These are phyloP conservation scores for Bovichtus variegatus DNA, from an alignment of 2,797 vertebrate species.

Conservation along the genomic window DNA sequence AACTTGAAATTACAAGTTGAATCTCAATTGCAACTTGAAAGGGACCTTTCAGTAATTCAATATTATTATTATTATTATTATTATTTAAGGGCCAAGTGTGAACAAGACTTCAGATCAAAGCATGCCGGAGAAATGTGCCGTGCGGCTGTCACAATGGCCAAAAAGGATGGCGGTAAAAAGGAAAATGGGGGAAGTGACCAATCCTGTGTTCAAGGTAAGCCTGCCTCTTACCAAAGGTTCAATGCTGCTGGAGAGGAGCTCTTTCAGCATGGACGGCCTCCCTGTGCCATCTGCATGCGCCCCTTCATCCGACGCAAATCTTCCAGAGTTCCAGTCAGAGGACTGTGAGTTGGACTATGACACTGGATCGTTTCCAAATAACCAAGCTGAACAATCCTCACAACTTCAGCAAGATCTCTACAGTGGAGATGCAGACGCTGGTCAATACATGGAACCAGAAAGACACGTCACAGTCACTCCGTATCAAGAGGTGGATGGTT, in stretches of 20 bases:
- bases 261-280: conserved; percentile 49
- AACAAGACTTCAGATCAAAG: neutral
- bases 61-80: too few relatives aligned
- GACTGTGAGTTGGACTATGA: conserved; percentile 12
- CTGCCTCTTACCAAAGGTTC: conserved; percentile 69
- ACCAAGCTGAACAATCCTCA: neutral
- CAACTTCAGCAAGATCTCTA: conserved; percentile 10
- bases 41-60: neutral
- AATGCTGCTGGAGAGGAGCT: conserved; percentile 75
- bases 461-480: neutral
- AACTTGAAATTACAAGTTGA: too few relatives aligned
- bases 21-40: too few relatives aligned
- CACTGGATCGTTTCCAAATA: neutral
- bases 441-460: neutral
- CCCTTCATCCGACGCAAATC: neutral
- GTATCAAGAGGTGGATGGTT: neutral
- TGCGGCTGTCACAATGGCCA: neutral
- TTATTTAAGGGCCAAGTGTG: conserved; percentile 42
- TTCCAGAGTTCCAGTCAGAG: neutral
- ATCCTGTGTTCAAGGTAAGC: conserved; percentile 80
- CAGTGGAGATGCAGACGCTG: neutral
- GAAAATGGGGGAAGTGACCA: conserved; percentile 8
- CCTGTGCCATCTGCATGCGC: neutral
- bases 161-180: conserved; percentile 3
- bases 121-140: neutral